phyloP scores from a whole-genome alignment of 2,888 invertebrate species.

The Acronicta leporina region DNA sequence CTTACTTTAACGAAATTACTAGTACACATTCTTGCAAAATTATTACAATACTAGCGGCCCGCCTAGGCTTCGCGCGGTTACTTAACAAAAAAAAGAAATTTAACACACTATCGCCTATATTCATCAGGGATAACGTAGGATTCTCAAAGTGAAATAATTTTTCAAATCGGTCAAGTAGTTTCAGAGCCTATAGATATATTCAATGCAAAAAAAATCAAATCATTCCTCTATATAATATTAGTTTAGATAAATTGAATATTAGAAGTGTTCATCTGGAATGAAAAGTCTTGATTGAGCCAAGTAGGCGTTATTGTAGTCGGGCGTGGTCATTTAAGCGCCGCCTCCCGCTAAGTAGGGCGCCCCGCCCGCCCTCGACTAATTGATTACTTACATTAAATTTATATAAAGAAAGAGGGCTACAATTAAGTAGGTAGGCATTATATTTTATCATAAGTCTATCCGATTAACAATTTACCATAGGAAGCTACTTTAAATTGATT shows the following conservation, averaged over 20 bases:
- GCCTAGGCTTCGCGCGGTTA: no score
- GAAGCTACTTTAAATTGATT: neutral
- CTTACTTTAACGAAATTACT: no score
- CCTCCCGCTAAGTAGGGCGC: constrained; percentile 45
- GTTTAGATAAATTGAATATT: constrained; percentile 16
- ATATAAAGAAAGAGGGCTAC: constrained; percentile 26
- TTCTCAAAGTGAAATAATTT: no score
- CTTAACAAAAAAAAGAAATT: no score
- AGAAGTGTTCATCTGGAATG: constrained; percentile 42
- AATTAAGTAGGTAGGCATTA: constrained; percentile 22
- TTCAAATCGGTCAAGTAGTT: no score
- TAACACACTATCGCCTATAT: no score
- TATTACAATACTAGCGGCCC: no score
- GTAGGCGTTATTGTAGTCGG: constrained; percentile 49
- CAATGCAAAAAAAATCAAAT: no score
- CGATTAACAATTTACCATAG: constrained; percentile 8
- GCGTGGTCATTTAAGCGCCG: constrained; percentile 45
- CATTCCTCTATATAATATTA: constrained; percentile 23
- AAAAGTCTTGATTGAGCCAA: constrained; percentile 48
- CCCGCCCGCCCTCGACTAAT: constrained; percentile 49
- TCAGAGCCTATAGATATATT: no score
- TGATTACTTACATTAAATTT: constrained; percentile 53
- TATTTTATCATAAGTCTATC: constrained; percentile 16
- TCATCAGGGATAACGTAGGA: no score
- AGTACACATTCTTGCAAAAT: no score